Base-by-base conservation (phyloP, 2,797 vertebrate species). In the Sebastes matsubarae region DNA sequence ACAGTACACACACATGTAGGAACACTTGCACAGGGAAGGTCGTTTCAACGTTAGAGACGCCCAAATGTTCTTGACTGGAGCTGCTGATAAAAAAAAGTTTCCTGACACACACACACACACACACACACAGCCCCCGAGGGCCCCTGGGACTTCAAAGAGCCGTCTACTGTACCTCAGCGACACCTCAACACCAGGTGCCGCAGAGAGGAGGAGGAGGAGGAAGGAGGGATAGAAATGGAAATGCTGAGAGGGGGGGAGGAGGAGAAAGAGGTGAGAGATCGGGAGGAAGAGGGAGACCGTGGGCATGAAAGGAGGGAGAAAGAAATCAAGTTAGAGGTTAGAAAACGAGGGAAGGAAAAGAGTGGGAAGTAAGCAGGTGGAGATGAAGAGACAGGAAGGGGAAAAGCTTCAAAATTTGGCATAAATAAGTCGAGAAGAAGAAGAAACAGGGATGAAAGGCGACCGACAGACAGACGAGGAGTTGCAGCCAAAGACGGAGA, bases 71-170 rank as follows among this genome's bases (percentile, higher is more conserved):
- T 27, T 67, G 72, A 89, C 82, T 88, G 67, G 71, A 86, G 76
- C 69, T 68, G 67, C 81, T 79, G 87, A 85, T 90, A 73, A 72
- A 82, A 86, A 87, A 89, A 83, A 61, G 59, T 88, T 87, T 89
- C 83, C 81, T 75, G 60, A 81, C 84, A 68, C 81, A 86, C 84
- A 81, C 83, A 66, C 81, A 86, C 84, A 81, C 83, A 68, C 81
- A 86, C 84, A 76, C 68, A 86, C 76, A 76, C 38, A 76, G 42
- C 75, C 84, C 84, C 84, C 4, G 18, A 82, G 86, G 87, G 85
- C 89, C 90, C 87, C 74, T 14, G 83, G 90, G 91, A 95, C 92
- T 94, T 95, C 93, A 95, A 95, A 96, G 92, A 87, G 74, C 73
- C 65, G 85, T 89, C 85, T 93, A 90, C 92, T 93, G 92, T 93